These are phyloP conservation scores for Lasiommata megera DNA, from an alignment of 2,888 invertebrate genomes.

Conservation along the genomic window DNA sequence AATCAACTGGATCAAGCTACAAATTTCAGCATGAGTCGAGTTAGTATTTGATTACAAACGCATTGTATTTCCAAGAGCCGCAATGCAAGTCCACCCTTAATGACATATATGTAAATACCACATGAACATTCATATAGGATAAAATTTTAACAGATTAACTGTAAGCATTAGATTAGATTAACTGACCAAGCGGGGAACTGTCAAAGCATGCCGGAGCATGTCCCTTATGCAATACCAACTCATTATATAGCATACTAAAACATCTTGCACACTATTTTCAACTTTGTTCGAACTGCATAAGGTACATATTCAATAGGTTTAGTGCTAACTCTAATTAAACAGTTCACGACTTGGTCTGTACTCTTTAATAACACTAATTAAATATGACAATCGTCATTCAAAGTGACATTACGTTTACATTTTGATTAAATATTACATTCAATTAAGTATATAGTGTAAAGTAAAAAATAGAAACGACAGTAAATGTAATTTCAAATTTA, in stretches of 20 bases:
- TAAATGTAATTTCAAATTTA: constrained; percentile 37
- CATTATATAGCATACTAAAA: too few relatives aligned
- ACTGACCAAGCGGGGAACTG: neutral
- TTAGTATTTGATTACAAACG: neutral
- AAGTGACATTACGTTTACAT: constrained; percentile 60
- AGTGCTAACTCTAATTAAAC: neutral
- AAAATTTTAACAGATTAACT: constrained; percentile 37
- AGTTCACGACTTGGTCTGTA: neutral
- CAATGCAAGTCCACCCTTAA: neutral
- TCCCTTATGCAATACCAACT: too few relatives aligned
- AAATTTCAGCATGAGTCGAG: neutral
- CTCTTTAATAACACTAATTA: constrained; percentile 41
- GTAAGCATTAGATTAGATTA: neutral
- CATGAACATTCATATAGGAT: constrained; percentile 37
- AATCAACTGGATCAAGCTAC: neutral
- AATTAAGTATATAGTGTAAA: constrained; percentile 2
- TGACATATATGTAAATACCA: constrained; percentile 5
- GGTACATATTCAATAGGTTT: too few relatives aligned
- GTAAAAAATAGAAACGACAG: constrained; percentile 26
- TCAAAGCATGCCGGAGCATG: too few relatives aligned
- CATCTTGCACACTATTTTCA: neutral
- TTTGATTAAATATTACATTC: constrained; percentile 17
- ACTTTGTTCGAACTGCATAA: neutral
- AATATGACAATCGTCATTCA: constrained; percentile 37
- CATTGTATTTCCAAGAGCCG: neutral